Conservation (phyloP, 2,113 vertebrate genomes). For the Cyanoderma ruficeps region DNA sequence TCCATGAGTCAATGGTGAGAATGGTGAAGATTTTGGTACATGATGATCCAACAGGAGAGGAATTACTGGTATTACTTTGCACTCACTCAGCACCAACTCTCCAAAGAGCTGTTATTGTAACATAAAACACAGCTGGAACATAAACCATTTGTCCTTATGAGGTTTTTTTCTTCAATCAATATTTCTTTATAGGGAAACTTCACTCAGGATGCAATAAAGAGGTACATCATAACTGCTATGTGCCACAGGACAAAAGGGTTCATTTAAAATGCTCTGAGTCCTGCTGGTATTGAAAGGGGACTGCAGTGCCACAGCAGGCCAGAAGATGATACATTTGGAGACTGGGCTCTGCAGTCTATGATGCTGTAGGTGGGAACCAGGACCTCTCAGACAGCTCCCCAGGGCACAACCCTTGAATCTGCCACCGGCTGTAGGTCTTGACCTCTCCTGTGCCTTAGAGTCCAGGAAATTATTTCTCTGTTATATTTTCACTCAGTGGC, state of each 20-base stretch:
- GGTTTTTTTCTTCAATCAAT: constrained; percentile 40
- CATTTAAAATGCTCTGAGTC: not conserved
- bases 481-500: not conserved
- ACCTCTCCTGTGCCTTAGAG: not conserved
- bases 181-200: constrained; percentile 54
- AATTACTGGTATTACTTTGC: constrained; percentile 42
- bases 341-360: not conserved
- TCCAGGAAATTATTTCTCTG: not conserved
- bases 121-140: constrained; percentile 45
- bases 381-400: not conserved
- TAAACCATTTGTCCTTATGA: constrained; percentile 56
- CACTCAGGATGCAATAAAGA: constrained; percentile 54
- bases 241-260: constrained; percentile 16
- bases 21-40: not conserved
- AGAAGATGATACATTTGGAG: not conserved
- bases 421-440: not conserved
- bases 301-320: not conserved
- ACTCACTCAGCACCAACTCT: constrained; percentile 37
- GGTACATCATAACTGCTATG: constrained; percentile 20
- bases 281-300: constrained; percentile 33
- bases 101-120: constrained; percentile 41
- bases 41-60: not conserved
- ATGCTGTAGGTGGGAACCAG: not conserved
- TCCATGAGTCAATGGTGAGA: not conserved
- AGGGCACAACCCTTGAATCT: not conserved